phyloP scores from a whole-genome alignment of 2,113 vertebrate species.

The Dromaius novaehollandiae region DNA sequence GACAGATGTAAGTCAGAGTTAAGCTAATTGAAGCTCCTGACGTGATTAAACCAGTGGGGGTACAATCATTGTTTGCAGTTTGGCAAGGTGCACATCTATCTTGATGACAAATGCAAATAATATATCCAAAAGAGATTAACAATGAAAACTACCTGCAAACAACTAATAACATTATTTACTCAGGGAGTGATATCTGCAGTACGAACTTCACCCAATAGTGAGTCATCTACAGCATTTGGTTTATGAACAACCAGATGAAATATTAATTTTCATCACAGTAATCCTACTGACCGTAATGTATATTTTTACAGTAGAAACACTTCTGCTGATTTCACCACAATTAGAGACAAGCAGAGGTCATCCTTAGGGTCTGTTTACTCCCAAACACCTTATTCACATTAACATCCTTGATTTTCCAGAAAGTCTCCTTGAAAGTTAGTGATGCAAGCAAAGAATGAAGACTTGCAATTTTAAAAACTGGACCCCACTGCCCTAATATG shows the following conservation, averaged over 20 bases:
- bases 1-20: neutral
- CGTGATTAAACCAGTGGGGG: neutral
- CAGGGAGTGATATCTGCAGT: neutral
- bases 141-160: slow-evolving; percentile 29
- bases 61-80: slow-evolving; percentile 25
- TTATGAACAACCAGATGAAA: neutral
- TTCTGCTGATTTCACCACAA: neutral
- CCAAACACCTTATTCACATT: neutral
- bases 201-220: neutral
- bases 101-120: slow-evolving; percentile 38
- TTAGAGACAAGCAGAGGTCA: neutral
- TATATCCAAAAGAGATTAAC: slow-evolving; percentile 2
- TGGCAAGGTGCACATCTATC: slow-evolving; percentile 17
- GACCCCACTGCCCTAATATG: neutral
- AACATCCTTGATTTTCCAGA: neutral
- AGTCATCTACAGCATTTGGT: neutral
- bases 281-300: neutral
- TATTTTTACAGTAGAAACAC: neutral
- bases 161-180: slow-evolving; percentile 38
- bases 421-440: neutral
- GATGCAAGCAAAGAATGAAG: neutral
- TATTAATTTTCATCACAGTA: neutral
- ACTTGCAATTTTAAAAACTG: neutral
- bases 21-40: slow-evolving; percentile 15
- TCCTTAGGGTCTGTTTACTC: neutral